Conservation (phyloP, 2,888 invertebrate genomes). For the Conops quadrifasciatus region DNA sequence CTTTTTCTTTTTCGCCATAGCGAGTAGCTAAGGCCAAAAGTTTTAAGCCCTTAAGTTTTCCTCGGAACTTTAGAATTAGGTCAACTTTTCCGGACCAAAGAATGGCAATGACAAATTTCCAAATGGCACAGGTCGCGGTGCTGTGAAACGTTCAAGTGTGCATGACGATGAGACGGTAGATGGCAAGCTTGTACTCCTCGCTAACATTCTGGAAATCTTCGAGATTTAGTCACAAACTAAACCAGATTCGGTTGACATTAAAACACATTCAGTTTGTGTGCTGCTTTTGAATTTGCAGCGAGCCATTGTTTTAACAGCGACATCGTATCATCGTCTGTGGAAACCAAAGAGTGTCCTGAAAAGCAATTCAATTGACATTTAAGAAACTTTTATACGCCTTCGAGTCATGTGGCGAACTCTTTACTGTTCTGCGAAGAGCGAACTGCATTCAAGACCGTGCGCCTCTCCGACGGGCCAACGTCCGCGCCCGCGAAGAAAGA, state of each 20-base stretch:
- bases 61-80: too few species aligned
- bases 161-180: too few species aligned
- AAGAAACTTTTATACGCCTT: background rate
- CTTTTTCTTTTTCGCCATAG: too few species aligned
- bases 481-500: background rate
- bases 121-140: too few species aligned
- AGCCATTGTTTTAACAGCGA: background rate
- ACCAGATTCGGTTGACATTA: background rate
- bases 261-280: background rate
- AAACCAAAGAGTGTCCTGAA: constrained; percentile 25
- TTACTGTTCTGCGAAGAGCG: background rate
- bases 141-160: too few species aligned
- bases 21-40: too few species aligned
- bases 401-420: background rate
- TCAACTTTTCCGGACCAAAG: too few species aligned
- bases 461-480: constrained; percentile 1
- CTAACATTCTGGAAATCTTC: background rate
- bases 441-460: background rate
- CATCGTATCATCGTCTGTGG: background rate
- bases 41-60: too few species aligned
- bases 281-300: background rate
- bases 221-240: background rate
- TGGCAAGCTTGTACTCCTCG: too few species aligned
- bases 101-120: too few species aligned
- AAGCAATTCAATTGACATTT: constrained; percentile 16